Conservation (phyloP, 2,113 vertebrate genomes). For the Oryzias curvinotus region DNA sequence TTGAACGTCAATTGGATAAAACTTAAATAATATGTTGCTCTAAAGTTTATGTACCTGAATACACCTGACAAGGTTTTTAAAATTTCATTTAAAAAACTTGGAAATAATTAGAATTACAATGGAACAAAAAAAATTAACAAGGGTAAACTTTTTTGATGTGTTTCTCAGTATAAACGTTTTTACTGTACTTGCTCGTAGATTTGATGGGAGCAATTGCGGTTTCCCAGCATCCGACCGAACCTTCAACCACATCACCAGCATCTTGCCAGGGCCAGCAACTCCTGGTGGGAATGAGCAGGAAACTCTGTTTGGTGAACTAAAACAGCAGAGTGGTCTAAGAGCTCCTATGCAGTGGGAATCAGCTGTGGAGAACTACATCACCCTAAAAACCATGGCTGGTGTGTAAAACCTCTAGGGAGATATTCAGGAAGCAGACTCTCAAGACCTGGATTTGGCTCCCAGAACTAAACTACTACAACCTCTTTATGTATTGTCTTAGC, state of each 20-base stretch:
- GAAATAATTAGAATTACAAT: too few species aligned
- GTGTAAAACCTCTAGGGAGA: background rate
- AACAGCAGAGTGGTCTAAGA: background rate
- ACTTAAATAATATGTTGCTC: too few species aligned
- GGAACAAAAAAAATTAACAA: too few species aligned
- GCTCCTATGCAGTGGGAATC: background rate
- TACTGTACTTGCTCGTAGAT: background rate
- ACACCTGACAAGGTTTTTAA: background rate
- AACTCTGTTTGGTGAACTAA: background rate
- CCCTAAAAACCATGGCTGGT: background rate
- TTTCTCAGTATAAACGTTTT: too few species aligned
- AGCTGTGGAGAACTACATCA: background rate
- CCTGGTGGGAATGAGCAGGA: background rate
- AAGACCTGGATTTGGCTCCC: too few species aligned
- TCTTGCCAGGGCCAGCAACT: too few species aligned
- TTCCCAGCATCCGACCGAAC: background rate
- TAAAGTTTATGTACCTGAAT: background rate
- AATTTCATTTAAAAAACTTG: background rate
- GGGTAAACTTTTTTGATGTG: too few species aligned
- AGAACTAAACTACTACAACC: too few species aligned
- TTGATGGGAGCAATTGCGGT: background rate
- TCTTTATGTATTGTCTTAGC: too few species aligned
- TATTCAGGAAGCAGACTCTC: too few species aligned
- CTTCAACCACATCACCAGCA: too few species aligned
- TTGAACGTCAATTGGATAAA: background rate